phyloP scores from a whole-genome alignment of 2,113 vertebrate genomes.

The Aythya baeri region DNA sequence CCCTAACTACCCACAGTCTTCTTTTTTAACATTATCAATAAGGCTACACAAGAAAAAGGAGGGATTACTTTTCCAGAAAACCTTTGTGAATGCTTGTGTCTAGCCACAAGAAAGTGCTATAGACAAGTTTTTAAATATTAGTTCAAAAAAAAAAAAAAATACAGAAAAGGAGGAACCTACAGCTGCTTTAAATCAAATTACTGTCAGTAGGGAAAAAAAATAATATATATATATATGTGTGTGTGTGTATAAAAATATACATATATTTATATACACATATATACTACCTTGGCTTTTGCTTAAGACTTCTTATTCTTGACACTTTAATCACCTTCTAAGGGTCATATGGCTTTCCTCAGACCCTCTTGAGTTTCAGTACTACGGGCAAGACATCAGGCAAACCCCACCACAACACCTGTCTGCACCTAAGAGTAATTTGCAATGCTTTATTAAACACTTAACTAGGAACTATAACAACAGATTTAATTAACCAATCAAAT shows the following conservation, averaged over 20 bases:
- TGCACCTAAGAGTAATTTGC: neutral
- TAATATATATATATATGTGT: no score
- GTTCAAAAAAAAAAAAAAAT: neutral
- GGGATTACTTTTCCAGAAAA: neutral
- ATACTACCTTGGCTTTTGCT: neutral
- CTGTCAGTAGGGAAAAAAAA: neutral
- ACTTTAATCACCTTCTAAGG: neutral
- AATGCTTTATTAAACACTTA: neutral
- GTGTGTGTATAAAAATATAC: no score
- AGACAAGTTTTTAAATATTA: neutral
- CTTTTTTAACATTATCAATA: neutral
- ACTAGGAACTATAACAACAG: neutral
- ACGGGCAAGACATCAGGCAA: neutral
- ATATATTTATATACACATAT: no score
- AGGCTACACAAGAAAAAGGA: neutral
- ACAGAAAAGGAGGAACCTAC: neutral
- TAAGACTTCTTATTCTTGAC: neutral
- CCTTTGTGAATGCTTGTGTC: neutral
- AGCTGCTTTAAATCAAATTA: neutral
- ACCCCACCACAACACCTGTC: neutral
- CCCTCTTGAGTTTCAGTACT: neutral
- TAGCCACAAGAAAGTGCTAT: neutral
- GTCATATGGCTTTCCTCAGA: neutral
- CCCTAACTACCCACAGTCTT: no score
- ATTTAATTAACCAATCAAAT: neutral